Conservation (phyloP, 2,797 vertebrate species). For the Falco cherrug region DNA sequence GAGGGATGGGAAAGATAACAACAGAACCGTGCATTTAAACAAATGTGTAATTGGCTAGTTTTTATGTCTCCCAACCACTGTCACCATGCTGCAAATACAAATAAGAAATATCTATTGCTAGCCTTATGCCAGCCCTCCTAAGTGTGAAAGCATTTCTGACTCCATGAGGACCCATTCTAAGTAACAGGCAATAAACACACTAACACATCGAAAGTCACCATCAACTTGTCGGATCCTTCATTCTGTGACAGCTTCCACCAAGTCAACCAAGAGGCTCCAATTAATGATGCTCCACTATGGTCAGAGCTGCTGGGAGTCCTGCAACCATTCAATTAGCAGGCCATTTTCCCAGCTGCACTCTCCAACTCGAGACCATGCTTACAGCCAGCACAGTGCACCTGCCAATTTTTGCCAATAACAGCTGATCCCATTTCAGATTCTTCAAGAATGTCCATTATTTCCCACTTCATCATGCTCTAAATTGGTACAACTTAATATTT, state of each 20-base stretch:
- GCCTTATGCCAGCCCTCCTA: neutral
- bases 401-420: slow-evolving; percentile 47
- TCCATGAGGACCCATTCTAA: neutral
- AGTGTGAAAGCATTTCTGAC: neutral
- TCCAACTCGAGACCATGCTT: slow-evolving; percentile 4
- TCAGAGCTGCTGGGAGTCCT: slow-evolving; percentile 33
- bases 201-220: neutral
- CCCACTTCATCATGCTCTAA: slow-evolving; percentile 65
- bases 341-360: slow-evolving; percentile 59
- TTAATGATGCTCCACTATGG: neutral
- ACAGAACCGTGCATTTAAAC: neutral
- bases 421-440: slow-evolving; percentile 58
- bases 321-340: slow-evolving; percentile 51
- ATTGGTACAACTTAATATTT: slow-evolving; percentile 52
- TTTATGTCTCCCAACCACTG: neutral
- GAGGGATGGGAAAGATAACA: neutral
- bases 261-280: neutral
- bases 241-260: neutral
- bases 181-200: neutral
- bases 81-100: neutral
- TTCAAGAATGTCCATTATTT: slow-evolving; percentile 53
- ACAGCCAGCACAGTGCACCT: slow-evolving; percentile 15
- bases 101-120: neutral
- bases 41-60: neutral
- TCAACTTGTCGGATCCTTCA: neutral